Evolutionary conservation across 2,113 vertebrate species (phyloP), one percentile per base, ranked within the genome.

Genomic region (Physeter macrocephalus): DNA sequence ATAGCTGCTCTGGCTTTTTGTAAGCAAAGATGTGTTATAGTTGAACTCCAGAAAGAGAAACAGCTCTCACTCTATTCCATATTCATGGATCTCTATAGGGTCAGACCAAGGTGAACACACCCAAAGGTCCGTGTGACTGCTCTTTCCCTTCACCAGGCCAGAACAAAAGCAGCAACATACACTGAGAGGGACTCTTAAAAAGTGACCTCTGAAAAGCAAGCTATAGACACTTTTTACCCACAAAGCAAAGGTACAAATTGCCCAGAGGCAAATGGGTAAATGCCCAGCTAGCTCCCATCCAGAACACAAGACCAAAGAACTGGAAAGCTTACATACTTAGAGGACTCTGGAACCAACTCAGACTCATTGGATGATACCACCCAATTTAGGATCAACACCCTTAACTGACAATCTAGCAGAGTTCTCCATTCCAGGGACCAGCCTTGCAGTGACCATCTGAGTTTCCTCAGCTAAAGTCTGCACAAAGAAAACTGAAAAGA

Each of bases 1-100:
- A 97, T 97, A 97, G 97, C 97, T 97, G 36, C 59, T 88, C 93
- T 97, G 95, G 93, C 25, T 98, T 78, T 97, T 95, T 97, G 39
- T 74, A 94, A 98, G 95, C 2, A 96, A 90, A 97, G 95, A 96
- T 93, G 43, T 90, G 66, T 87, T 64, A 77, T 12, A 72, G 49
- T 59, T 97, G 75, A 98, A 94, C n/a, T 77, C 82, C 89, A 95
- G 82, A 95, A 98, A 83, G 43, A 84, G 96, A 49, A 83, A 78
- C 88, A n/a, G 13, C n/a, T 88, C 85, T 91, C 93, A 59, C 61
- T 94, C 49, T 86, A 15, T 11, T 92, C 25, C 86, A 82, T 69
- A 94, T 49, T 61, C 49, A 25, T n/a, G 25, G 17, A 25, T 81
- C 41, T 81, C 49, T 75, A 1, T 23, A 41, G 31, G 13, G 25